Percentiles rank a stretch among this genome's conserved stretches.
Conservation (phyloP, 2,113 vertebrate genomes). For the Lepisosteus oculatus region DNA sequence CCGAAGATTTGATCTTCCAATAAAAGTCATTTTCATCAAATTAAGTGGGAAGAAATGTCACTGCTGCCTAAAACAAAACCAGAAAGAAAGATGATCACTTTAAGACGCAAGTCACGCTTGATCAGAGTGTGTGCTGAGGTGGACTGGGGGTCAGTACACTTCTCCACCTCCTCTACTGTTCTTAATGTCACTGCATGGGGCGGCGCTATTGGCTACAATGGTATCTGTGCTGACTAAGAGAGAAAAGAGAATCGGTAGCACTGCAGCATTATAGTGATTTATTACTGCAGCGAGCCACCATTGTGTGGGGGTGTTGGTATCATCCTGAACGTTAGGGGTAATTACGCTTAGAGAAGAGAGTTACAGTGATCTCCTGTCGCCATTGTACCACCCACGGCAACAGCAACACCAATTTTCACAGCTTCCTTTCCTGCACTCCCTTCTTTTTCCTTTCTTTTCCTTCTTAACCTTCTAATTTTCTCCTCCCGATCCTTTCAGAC, state of each 20-base stretch:
- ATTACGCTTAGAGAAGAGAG: not conserved
- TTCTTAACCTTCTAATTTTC: too few species aligned
- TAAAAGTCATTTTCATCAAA: too few species aligned
- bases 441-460: not conserved
- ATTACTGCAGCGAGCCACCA: not conserved
- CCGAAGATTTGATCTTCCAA: too few species aligned
- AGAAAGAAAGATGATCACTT: too few species aligned
- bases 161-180: not conserved
- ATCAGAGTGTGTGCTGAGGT: not conserved
- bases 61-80: too few species aligned
- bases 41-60: too few species aligned
- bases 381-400: not conserved
- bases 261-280: not conserved
- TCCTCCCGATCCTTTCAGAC: too few species aligned
- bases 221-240: not conserved
- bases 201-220: not conserved
- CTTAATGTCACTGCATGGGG: not conserved
- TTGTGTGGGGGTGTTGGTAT: not conserved
- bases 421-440: not conserved
- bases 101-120: too few species aligned
- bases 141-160: not conserved
- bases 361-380: not conserved
- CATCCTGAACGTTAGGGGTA: not conserved
- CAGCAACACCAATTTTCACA: not conserved
- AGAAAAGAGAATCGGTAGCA: not conserved